Evolutionary conservation across 92 coral and sea anemone species (phyloP), one percentile per base, ranked within the genome.

Genomic region (Ricordea florida): DNA sequence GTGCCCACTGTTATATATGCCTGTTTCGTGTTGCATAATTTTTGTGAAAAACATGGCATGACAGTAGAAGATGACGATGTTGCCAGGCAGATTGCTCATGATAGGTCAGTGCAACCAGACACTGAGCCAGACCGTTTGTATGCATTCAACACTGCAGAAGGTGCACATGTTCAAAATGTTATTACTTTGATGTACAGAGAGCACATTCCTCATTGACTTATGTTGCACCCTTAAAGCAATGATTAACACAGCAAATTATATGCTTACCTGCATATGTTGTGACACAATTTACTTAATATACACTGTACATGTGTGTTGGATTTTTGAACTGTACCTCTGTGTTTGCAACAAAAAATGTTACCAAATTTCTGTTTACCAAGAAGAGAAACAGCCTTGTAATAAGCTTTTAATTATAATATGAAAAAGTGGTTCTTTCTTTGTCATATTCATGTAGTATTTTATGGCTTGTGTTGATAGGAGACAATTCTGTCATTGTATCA

Each of bases 1-100:
- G 47, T 84, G 10, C 89, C 84, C 7, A 66, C 69, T 11, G 64
- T 70, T 18, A 42, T 78, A 7, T 76, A 83, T 57, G 61, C 89
- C 29, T 83, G 84, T 34, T 83, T 83, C 48, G 79, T 59, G 7
- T 58, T 76, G 6, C 89, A 84, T 22, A 77, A 84, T 41, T 48
- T 56, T 49, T 85, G 90, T 69, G 85, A 78, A 46, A 62, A 49
- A 55, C 62, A 29, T 40, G 74, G 74, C 57, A 66, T 28, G 48
- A 42, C 28, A 24, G 72, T 66, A 40, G 60, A 66, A 45, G 74
- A 66, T 65, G 72, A 43, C 44, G 56, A 31, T 42, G 72, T 66
- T 44, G 74, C 62, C 49, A 68, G 76, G 48, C 62, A 68, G 58
- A 68, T 51, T 33, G 63, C 77, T 40, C 50, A 66, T 59, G 33